A percentile compares a stretch with the other conserved stretches of the same genome.
Evolutionary conservation across 2,797 vertebrate species (phyloP).

Genomic region (Lagodon rhomboides): DNA sequence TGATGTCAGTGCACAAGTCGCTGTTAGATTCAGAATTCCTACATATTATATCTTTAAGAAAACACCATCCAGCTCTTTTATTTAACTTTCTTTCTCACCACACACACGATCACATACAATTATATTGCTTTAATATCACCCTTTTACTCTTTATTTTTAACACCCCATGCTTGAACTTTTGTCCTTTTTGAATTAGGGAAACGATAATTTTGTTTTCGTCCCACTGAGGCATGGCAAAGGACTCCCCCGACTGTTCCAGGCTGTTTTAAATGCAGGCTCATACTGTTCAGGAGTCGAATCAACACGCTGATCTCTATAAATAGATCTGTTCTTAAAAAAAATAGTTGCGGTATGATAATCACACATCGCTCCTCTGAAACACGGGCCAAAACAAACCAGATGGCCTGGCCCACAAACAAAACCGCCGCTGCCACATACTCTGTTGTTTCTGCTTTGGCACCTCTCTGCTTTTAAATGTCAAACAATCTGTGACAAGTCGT

Average conservation of each 20-base stretch:
- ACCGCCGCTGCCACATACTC: slow-evolving; percentile 44
- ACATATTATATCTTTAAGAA: too few species aligned
- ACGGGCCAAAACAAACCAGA: slow-evolving; percentile 70
- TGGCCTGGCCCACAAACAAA: slow-evolving; percentile 60
- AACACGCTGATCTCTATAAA: slow-evolving; percentile 75
- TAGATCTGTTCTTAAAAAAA: slow-evolving; percentile 80
- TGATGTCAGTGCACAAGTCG: too few species aligned
- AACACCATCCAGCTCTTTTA: background rate
- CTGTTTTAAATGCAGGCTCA: slow-evolving; percentile 35
- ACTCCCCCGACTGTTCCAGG: slow-evolving; percentile 14
- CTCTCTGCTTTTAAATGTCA: slow-evolving; percentile 49
- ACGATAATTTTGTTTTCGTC: slow-evolving; percentile 19
- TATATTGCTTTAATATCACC: background rate
- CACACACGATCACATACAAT: background rate
- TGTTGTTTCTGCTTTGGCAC: slow-evolving; percentile 58
- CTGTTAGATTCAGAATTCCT: too few species aligned
- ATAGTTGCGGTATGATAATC: slow-evolving; percentile 76
- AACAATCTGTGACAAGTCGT: slow-evolving; percentile 52
- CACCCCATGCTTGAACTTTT: slow-evolving; percentile 17
- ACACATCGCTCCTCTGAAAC: slow-evolving; percentile 68
- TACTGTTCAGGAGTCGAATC: slow-evolving; percentile 53
- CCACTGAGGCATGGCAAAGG: slow-evolving; percentile 12
- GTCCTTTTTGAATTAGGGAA: slow-evolving; percentile 16
- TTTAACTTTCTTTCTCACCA: background rate
- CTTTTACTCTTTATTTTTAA: slow-evolving; percentile 9